Evolutionary conservation across 2,113 vertebrate genomes (phyloP).

Genomic region (Thalassarche chlororhynchos): DNA sequence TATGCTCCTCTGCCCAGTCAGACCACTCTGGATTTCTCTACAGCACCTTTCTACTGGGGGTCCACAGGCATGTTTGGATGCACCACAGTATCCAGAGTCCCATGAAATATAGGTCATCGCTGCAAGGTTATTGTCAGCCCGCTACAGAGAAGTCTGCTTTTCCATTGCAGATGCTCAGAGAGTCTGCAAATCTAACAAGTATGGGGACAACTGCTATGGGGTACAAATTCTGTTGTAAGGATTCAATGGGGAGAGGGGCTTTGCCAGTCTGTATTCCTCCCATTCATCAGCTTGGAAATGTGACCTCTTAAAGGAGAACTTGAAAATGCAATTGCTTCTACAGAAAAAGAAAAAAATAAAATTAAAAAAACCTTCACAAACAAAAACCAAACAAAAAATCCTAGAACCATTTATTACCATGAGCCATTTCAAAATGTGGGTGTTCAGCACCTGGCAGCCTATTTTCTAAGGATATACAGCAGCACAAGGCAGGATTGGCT

Average conservation of each 20-base stretch:
- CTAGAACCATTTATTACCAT: background rate
- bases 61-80: background rate
- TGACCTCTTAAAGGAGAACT: background rate
- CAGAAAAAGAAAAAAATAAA: background rate
- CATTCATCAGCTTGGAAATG: background rate
- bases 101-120: background rate
- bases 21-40: background rate
- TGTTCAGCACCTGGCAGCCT: conserved; percentile 28
- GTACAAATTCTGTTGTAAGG: background rate
- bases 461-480: background rate
- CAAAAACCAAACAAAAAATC: background rate
- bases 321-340: background rate
- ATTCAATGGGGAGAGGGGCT: background rate
- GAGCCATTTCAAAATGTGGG: background rate
- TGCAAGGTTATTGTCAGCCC: background rate
- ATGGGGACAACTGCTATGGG: background rate
- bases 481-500: conserved; percentile 22
- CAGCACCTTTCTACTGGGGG: background rate
- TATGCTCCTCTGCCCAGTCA: background rate
- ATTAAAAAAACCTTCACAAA: too few species aligned
- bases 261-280: background rate
- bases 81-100: too few species aligned
- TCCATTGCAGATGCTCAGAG: background rate
- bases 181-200: background rate
- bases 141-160: background rate